phyloP scores from a whole-genome alignment of 2,113 vertebrate genomes.

The Dromaius novaehollandiae region DNA sequence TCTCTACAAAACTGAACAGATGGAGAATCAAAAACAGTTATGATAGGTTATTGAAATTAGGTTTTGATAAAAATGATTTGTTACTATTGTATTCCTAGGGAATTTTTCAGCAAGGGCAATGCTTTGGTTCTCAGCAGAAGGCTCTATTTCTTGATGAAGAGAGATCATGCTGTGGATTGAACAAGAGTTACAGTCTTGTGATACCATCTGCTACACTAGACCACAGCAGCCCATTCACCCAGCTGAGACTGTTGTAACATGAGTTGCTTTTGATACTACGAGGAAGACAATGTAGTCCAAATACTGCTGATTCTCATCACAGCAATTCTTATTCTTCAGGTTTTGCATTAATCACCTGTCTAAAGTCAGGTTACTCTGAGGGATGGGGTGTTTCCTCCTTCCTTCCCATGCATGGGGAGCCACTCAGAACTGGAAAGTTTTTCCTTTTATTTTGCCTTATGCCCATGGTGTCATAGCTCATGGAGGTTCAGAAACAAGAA shows the following conservation, averaged over 20 bases:
- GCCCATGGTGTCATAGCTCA: neutral
- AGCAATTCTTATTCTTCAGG: neutral
- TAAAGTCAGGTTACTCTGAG: neutral
- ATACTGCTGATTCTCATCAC: neutral
- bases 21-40: neutral
- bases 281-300: neutral
- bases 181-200: rapidly evolving
- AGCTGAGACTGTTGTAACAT: neutral
- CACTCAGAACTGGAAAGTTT: neutral
- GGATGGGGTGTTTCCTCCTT: neutral
- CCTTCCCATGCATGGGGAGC: neutral
- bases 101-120: neutral
- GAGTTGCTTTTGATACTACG: neutral
- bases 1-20: neutral
- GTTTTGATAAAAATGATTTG: neutral
- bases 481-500: neutral
- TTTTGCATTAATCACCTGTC: neutral
- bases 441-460: neutral
- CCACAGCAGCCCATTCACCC: rapidly evolving
- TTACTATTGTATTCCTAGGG: neutral
- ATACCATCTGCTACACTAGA: rapidly evolving
- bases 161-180: neutral
- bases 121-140: neutral
- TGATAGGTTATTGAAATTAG: neutral
- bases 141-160: neutral